Evolutionary conservation across 2,113 vertebrate species (phyloP).

Genomic region (Misgurnus anguillicaudatus): DNA sequence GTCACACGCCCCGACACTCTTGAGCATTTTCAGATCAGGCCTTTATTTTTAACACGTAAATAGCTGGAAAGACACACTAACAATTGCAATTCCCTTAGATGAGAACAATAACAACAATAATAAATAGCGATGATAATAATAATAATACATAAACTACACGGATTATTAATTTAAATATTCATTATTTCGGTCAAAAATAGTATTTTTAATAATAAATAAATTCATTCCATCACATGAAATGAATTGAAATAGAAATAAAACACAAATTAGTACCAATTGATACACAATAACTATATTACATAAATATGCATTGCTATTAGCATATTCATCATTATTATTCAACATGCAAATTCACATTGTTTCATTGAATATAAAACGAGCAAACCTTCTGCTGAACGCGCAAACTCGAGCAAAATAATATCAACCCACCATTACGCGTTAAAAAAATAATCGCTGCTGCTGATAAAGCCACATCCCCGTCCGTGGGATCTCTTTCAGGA

Average conservation of each 20-base stretch:
- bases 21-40: background rate
- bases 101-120: no score
- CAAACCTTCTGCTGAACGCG: conserved; percentile 10
- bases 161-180: no score
- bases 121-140: no score
- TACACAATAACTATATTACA: background rate
- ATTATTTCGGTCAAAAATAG: no score
- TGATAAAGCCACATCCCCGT: conserved; percentile 24
- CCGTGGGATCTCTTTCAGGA: conserved; percentile 1
- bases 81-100: no score
- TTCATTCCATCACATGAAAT: no score
- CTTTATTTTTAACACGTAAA: background rate
- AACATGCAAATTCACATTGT: background rate
- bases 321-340: background rate
- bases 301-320: background rate
- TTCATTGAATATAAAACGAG: background rate
- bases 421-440: background rate
- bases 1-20: conserved; percentile 16
- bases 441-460: background rate
- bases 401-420: conserved; percentile 20
- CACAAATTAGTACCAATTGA: background rate
- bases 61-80: no score
- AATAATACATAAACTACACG: no score
- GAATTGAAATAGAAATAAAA: background rate
- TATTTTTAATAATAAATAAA: no score